These are phyloP conservation scores for Columba janthina DNA, from an alignment of 2,113 vertebrate species.

Conservation along the genomic window DNA sequence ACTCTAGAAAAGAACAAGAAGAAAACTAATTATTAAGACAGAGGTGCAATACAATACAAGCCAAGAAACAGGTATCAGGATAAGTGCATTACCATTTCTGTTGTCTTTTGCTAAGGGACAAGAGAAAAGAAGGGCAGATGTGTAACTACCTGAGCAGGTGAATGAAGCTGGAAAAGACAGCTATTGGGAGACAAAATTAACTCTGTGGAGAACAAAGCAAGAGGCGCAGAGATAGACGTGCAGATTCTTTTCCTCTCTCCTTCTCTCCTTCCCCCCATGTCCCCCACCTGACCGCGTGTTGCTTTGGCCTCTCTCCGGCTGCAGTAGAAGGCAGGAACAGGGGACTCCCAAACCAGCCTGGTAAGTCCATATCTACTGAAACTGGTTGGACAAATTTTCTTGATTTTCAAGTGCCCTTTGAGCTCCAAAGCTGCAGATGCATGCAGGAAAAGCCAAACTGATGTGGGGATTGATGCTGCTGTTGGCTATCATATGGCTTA, in stretches of 20 bases:
- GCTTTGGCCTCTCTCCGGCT: background rate
- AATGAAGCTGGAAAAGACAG: background rate
- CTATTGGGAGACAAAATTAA: background rate
- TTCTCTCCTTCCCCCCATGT: background rate
- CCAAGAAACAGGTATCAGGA: background rate
- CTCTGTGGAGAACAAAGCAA: background rate
- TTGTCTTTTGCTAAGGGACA: background rate
- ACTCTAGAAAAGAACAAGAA: background rate
- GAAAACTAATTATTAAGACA: background rate
- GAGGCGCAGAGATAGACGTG: background rate
- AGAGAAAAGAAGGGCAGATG: background rate
- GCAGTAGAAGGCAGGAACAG: background rate
- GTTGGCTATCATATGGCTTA: background rate
- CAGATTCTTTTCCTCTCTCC: background rate
- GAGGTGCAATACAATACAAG: background rate
- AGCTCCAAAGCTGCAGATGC: background rate
- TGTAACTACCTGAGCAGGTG: background rate
- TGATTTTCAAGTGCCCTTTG: background rate
- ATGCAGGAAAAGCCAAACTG: background rate
- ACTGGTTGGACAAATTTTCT: background rate
- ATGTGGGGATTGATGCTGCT: background rate
- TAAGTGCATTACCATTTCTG: background rate
- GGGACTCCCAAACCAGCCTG: background rate
- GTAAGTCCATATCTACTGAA: background rate
- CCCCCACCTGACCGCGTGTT: accelerated